These are phyloP conservation scores for Acanthoscelides obtectus DNA, from an alignment of 2,888 invertebrate species.

Conservation along the genomic window DNA sequence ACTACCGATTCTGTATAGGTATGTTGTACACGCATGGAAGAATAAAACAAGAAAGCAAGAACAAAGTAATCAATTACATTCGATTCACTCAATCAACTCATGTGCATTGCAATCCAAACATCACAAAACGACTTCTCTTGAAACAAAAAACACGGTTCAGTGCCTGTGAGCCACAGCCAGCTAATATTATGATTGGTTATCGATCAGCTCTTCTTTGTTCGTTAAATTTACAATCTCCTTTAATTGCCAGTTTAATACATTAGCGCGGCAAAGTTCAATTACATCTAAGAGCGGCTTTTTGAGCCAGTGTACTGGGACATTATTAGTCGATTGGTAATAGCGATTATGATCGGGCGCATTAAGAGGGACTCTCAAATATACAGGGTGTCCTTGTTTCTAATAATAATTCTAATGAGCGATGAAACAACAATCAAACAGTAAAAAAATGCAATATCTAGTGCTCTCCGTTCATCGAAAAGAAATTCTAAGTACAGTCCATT, in stretches of 20 bases:
- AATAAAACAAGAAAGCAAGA: neutral
- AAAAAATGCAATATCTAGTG: too few species aligned
- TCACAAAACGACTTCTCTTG: neutral
- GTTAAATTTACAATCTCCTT: neutral
- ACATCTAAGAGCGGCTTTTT: neutral
- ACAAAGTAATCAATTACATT: neutral
- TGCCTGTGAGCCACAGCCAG: neutral
- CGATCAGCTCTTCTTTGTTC: neutral
- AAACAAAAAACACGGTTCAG: neutral
- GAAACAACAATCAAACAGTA: too few species aligned
- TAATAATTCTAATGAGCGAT: too few species aligned
- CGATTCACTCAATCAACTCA: neutral
- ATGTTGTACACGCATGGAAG: neutral
- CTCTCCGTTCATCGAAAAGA: too few species aligned
- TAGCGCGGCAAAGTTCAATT: neutral
- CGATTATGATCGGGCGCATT: too few species aligned
- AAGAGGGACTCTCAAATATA: too few species aligned
- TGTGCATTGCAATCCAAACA: neutral
- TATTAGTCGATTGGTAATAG: neutral
- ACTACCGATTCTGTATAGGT: too few species aligned
- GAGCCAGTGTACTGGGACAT: neutral
- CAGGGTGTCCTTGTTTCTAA: too few species aligned
- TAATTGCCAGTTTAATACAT: neutral
- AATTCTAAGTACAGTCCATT: too few species aligned
- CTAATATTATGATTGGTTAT: neutral